Evolutionary conservation across 2,113 vertebrate genomes (phyloP).

Genomic region (Perognathus longimembris): DNA sequence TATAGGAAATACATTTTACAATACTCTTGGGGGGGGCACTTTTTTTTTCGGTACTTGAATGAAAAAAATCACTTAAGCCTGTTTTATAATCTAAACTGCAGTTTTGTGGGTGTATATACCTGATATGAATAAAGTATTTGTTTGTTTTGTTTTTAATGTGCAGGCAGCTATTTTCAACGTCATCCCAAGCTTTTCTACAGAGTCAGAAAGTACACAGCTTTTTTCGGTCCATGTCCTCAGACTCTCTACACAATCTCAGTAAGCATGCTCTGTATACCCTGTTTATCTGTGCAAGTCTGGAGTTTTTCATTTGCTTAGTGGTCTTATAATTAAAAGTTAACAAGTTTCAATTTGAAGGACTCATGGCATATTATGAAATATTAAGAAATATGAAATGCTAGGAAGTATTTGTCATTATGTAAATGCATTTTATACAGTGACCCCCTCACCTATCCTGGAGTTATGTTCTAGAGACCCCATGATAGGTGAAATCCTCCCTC

Average conservation of each 20-base stretch:
- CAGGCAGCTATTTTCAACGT: conserved; percentile 94
- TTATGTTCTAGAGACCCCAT: too few species aligned
- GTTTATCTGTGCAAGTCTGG: not conserved
- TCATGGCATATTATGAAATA: not conserved
- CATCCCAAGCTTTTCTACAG: conserved; percentile 93
- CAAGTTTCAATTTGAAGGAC: not conserved
- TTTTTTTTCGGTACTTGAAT: not conserved
- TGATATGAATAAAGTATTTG: not conserved
- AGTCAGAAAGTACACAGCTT: conserved; percentile 93
- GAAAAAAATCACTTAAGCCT: not conserved
- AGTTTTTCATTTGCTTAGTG: not conserved
- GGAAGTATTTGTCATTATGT: not conserved
- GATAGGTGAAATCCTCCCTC: too few species aligned
- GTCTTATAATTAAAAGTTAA: not conserved
- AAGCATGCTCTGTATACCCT: conserved; percentile 78
- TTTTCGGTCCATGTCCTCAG: conserved; percentile 91
- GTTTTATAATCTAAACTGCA: not conserved
- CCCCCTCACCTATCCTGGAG: too few species aligned
- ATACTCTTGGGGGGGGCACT: not conserved
- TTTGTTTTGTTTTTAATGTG: conserved; percentile 51
- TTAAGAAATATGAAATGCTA: not conserved
- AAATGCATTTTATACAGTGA: too few species aligned
- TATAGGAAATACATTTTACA: not conserved
- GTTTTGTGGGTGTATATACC: not conserved
- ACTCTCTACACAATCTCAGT: conserved; percentile 90